These are phyloP conservation scores for Pao palembangensis DNA, from an alignment of 2,113 vertebrate genomes.

Conservation along the genomic window DNA sequence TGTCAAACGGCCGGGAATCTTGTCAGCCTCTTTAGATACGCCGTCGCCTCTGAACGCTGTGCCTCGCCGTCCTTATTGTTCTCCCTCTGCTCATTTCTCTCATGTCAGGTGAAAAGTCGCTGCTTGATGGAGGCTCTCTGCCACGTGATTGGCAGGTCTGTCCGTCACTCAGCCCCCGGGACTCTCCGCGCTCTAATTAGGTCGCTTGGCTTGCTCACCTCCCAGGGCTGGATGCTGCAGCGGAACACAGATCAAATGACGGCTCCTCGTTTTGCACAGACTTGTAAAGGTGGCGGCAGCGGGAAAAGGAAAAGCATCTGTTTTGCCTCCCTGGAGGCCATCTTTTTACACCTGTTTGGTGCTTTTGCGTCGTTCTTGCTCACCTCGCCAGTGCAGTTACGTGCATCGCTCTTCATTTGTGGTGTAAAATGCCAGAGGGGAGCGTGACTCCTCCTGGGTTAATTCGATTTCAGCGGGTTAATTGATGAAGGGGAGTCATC, in stretches of 20 bases:
- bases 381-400: constrained; percentile 42
- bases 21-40: constrained; percentile 28
- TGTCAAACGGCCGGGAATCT: constrained; percentile 38
- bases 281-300: constrained; percentile 68
- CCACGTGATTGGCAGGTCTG: constrained; percentile 74
- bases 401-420: constrained; percentile 60
- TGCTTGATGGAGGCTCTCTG: constrained; percentile 59
- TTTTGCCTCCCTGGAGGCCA: constrained; percentile 58
- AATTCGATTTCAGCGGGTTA: constrained; percentile 68
- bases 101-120: constrained; percentile 70
- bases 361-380: constrained; percentile 42
- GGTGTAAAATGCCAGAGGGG: constrained; percentile 54
- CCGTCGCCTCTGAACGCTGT: constrained; percentile 20
- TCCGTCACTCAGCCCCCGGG: constrained; percentile 75
- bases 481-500: constrained; percentile 64
- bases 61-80: constrained; percentile 42
- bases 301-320: constrained; percentile 65
- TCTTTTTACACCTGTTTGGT: constrained; percentile 63
- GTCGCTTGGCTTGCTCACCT: constrained; percentile 71
- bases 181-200: constrained; percentile 74
- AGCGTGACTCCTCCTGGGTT: constrained; percentile 61
- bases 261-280: constrained; percentile 63
- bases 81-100: constrained; percentile 16
- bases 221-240: constrained; percentile 65
- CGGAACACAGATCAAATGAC: constrained; percentile 71